Conservation (phyloP, 2,113 vertebrate genomes). For the Bubo bubo region DNA sequence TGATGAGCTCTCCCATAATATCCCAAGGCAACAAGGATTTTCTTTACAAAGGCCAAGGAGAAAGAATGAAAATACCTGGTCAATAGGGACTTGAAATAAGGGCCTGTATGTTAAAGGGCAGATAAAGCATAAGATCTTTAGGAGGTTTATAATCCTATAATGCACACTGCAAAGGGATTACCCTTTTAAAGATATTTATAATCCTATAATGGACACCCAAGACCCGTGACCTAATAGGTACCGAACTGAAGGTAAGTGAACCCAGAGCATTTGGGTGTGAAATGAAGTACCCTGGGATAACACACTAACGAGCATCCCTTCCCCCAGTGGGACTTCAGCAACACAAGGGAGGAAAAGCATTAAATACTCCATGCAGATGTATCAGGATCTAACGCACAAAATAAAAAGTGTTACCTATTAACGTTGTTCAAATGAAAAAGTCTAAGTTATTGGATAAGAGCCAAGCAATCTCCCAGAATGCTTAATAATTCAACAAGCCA, state of each 20-base stretch:
- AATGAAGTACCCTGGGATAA: conserved; percentile 38
- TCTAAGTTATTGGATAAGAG: conserved; percentile 11
- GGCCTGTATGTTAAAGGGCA: conserved; percentile 63
- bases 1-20: background rate
- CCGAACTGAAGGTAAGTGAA: background rate
- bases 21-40: conserved; percentile 41
- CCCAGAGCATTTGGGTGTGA: conserved; percentile 44
- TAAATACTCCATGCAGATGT: background rate
- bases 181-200: conserved; percentile 69
- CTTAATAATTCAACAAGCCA: conserved; percentile 75
- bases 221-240: conserved; percentile 54
- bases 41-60: conserved; percentile 55
- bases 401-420: conserved; percentile 18
- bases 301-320: conserved; percentile 37
- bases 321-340: background rate
- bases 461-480: conserved; percentile 54
- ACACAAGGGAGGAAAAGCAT: background rate
- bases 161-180: conserved; percentile 61
- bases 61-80: conserved; percentile 55
- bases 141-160: conserved; percentile 65
- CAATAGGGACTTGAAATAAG: conserved; percentile 59
- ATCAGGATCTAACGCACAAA: background rate
- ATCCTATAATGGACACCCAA: conserved; percentile 64
- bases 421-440: conserved; percentile 23
- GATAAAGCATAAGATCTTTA: conserved; percentile 50